These are phyloP conservation scores for Autographa pulchrina DNA, from an alignment of 2,888 invertebrate species.

Conservation along the genomic window DNA sequence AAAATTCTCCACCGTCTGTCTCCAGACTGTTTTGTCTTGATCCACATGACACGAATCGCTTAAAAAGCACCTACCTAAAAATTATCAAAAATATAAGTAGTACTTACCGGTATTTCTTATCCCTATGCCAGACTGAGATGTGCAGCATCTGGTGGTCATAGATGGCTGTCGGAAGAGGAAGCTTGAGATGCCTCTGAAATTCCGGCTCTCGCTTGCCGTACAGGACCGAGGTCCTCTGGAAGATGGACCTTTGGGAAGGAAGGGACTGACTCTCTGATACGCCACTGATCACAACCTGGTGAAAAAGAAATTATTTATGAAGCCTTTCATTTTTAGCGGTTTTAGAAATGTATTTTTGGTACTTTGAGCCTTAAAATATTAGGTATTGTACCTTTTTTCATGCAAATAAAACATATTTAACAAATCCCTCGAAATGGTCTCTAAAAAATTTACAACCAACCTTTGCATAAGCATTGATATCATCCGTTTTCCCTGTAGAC, in stretches of 20 bases:
- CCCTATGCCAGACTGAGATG: conserved; percentile 96
- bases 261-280: conserved; percentile 79
- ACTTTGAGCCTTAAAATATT: background rate
- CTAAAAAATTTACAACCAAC: conserved; percentile 73
- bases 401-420: background rate
- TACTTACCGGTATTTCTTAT: conserved; percentile 93
- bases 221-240: conserved; percentile 94
- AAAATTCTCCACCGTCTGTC: too few species aligned
- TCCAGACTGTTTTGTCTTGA: too few species aligned
- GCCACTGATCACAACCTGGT: conserved; percentile 89
- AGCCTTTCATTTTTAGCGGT: background rate
- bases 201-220: conserved; percentile 93
- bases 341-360: background rate
- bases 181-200: conserved; percentile 94
- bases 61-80: too few species aligned
- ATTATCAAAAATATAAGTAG: background rate
- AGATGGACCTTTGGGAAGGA: conserved; percentile 89
- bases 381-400: background rate
- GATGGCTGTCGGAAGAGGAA: conserved; percentile 89
- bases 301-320: conserved; percentile 3
- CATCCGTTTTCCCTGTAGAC: conserved; percentile 90
- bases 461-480: conserved; percentile 95
- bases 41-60: too few species aligned
- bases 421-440: conserved; percentile 6
- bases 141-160: conserved; percentile 91